Evolutionary conservation across 2,888 invertebrate species (phyloP).

Genomic region (Megaustenia siamemsis): DNA sequence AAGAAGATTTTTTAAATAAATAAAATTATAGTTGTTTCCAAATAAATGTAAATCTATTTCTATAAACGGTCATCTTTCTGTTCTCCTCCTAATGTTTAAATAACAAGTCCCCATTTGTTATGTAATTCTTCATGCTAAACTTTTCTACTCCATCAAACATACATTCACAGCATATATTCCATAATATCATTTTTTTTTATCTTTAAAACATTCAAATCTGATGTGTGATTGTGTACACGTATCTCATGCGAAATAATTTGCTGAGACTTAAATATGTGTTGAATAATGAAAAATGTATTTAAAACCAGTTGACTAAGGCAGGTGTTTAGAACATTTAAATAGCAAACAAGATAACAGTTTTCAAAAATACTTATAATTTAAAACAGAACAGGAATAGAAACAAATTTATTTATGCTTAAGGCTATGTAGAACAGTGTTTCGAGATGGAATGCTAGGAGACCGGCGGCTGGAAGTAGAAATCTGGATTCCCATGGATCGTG

Average conservation of each 20-base stretch:
- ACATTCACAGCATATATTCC: too few relatives aligned
- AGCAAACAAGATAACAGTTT: not conserved
- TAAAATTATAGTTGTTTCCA: too few relatives aligned
- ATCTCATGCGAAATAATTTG: not conserved
- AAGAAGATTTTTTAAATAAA: too few relatives aligned
- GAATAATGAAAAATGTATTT: not conserved
- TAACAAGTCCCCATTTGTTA: too few relatives aligned
- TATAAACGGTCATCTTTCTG: too few relatives aligned
- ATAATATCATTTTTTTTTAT: too few relatives aligned
- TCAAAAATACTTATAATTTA: not conserved
- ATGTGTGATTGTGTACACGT: not conserved
- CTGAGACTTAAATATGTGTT: not conserved
- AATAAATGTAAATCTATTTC: too few relatives aligned
- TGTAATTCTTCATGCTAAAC: too few relatives aligned
- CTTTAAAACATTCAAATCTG: too few relatives aligned
- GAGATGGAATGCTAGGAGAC: constrained; percentile 36
- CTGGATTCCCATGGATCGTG: constrained; percentile 4
- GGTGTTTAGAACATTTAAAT: not conserved
- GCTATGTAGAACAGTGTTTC: constrained; percentile 27
- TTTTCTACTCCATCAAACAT: too few relatives aligned
- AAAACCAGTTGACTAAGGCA: constrained; percentile 10
- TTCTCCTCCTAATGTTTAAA: too few relatives aligned
- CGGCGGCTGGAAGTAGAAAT: constrained; percentile 4
- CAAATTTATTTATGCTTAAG: constrained; percentile 33
- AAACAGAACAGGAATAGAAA: not conserved